Conservation (phyloP, 2,888 invertebrate genomes). For the Barypeithes pellucidus region DNA sequence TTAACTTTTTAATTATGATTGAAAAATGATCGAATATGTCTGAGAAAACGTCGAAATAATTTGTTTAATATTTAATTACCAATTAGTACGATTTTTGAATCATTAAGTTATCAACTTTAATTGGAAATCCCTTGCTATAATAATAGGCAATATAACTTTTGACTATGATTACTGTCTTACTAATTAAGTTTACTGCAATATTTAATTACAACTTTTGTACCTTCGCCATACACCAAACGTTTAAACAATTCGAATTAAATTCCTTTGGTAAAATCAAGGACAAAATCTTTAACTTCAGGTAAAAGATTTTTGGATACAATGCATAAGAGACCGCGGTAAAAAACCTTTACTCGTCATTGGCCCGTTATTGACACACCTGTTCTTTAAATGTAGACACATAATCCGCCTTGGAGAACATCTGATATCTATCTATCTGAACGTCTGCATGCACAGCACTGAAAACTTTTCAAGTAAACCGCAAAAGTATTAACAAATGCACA, state of each 20-base stretch:
- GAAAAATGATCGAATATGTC: too few relatives aligned
- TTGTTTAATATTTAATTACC: too few relatives aligned
- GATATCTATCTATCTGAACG: constrained; percentile 23
- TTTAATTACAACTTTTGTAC: neutral
- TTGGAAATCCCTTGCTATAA: too few relatives aligned
- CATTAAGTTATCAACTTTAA: neutral
- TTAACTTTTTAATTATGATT: too few relatives aligned
- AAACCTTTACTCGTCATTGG: constrained; percentile 34
- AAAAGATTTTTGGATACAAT: constrained; percentile 9
- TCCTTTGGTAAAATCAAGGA: constrained; percentile 22
- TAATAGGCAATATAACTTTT: too few relatives aligned
- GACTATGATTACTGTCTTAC: too few relatives aligned
- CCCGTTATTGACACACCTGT: constrained; percentile 57
- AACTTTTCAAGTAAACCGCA: neutral
- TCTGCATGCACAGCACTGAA: constrained; percentile 7
- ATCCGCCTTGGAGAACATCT: constrained; percentile 45
- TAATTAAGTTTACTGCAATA: too few relatives aligned
- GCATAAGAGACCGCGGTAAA: constrained; percentile 22
- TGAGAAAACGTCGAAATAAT: too few relatives aligned
- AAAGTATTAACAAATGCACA: constrained; percentile 24
- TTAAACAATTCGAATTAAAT: neutral
- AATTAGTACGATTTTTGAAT: too few relatives aligned
- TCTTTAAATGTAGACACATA: constrained; percentile 60
- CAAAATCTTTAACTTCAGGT: constrained; percentile 36
- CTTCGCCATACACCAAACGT: neutral